phyloP scores from a whole-genome alignment of 2,113 vertebrate species.

The Sebastes fasciatus region DNA sequence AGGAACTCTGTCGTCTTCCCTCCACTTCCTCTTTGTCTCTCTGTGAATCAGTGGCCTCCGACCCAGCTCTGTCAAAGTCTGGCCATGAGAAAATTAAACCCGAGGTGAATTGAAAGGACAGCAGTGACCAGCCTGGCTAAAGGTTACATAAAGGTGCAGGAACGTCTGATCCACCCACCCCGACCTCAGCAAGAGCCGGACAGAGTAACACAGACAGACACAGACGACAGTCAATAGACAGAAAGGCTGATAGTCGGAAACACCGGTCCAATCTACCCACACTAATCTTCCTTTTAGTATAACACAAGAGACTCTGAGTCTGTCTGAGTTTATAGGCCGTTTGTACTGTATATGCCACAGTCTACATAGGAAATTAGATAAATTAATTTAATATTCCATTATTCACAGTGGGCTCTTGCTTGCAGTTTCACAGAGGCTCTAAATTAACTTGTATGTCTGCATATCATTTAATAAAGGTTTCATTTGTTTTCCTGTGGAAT shows the following conservation, averaged over 20 bases:
- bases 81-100: slow-evolving; percentile 49
- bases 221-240: slow-evolving; percentile 6
- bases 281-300: not conserved
- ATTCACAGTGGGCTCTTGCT: not conserved
- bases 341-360: not conserved
- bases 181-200: slow-evolving; percentile 15
- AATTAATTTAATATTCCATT: slow-evolving; percentile 9
- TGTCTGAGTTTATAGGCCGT: not conserved
- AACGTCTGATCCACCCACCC: slow-evolving; percentile 20
- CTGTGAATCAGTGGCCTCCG: slow-evolving; percentile 39
- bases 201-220: slow-evolving; percentile 11
- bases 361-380: slow-evolving; percentile 11
- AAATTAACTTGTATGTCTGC: too few species aligned
- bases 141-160: slow-evolving; percentile 42
- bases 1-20: slow-evolving; percentile 4
- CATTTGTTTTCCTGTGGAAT: not conserved
- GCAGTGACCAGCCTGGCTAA: slow-evolving; percentile 10
- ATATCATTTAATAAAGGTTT: slow-evolving; percentile 7
- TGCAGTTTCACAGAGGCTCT: slow-evolving; percentile 4
- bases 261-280: not conserved
- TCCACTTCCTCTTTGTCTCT: slow-evolving; percentile 34
- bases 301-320: not conserved
- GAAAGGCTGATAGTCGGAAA: slow-evolving; percentile 10
- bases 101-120: slow-evolving; percentile 31
- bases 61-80: slow-evolving; percentile 43